phyloP scores from a whole-genome alignment of 2,797 vertebrate species.

The Chrosomus eos region DNA sequence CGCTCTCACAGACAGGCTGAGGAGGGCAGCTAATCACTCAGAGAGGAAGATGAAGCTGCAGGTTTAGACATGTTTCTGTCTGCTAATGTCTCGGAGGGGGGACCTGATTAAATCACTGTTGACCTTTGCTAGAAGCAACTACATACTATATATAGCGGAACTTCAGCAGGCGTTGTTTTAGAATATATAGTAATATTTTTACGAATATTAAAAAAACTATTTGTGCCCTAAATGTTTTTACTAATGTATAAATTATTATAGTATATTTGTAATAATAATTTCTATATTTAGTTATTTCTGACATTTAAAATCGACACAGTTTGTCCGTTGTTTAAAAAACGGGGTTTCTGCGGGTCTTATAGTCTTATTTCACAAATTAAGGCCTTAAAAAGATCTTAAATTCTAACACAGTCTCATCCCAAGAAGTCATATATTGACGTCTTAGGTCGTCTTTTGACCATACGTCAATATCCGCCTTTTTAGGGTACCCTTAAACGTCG shows the following conservation, averaged over 20 bases:
- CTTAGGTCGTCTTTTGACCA: no score
- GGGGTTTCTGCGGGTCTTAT: no score
- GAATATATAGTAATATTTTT: neutral
- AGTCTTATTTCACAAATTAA: no score
- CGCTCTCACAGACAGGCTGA: neutral
- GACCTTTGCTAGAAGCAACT: neutral
- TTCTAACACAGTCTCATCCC: no score
- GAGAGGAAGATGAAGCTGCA: neutral
- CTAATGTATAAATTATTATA: no score
- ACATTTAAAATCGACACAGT: neutral
- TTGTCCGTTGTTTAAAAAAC: neutral
- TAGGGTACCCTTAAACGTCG: no score
- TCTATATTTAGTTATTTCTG: neutral
- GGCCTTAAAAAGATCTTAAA: no score
- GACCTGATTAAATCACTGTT: neutral
- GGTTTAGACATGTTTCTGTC: conserved; percentile 13
- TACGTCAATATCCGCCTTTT: no score
- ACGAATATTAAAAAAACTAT: neutral
- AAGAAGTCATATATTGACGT: no score
- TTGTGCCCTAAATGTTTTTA: neutral
- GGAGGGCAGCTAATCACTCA: neutral
- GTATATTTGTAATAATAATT: neutral
- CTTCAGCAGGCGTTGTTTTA: neutral
- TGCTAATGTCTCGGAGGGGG: neutral
- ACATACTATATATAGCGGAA: neutral